Percentiles rank a stretch among this genome's conserved stretches.
Evolutionary conservation across 2,888 invertebrate species (phyloP).

Genomic region (Machimus atricapillus): DNA sequence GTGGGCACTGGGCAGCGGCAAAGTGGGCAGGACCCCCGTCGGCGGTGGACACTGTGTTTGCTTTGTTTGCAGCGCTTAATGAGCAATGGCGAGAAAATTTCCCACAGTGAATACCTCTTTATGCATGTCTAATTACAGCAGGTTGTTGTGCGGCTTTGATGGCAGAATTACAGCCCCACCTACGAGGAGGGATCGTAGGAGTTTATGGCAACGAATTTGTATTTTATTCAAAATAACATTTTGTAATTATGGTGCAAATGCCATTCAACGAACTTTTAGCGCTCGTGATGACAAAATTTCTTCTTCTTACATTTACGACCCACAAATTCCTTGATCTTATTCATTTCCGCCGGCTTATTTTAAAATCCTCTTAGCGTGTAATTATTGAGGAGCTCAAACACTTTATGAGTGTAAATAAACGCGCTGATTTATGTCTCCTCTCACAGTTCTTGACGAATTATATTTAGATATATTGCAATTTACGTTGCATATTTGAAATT

Average conservation of each 20-base stretch:
- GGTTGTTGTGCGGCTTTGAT: constrained; percentile 29
- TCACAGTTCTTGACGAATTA: neutral
- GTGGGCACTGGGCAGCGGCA: constrained; percentile 44
- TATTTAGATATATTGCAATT: neutral
- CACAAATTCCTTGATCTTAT: neutral
- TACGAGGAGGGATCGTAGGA: neutral
- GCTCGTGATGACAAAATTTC: no score
- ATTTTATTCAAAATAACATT: neutral
- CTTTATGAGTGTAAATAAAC: neutral
- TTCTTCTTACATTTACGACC: neutral
- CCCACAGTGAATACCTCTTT: constrained; percentile 49
- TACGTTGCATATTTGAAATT: neutral
- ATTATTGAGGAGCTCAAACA: neutral
- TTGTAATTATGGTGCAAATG: neutral
- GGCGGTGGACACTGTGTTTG: constrained; percentile 47
- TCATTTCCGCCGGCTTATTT: neutral
- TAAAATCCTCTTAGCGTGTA: neutral
- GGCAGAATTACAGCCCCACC: neutral
- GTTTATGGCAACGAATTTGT: neutral
- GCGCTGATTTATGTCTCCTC: neutral
- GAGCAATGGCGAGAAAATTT: constrained; percentile 50
- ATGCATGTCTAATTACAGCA: constrained; percentile 46
- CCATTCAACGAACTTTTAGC: no score
- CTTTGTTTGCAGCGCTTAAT: constrained; percentile 49
- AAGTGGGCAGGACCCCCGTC: constrained; percentile 46